Conservation (phyloP, 2,113 vertebrate genomes). For the Sterna hirundo region DNA sequence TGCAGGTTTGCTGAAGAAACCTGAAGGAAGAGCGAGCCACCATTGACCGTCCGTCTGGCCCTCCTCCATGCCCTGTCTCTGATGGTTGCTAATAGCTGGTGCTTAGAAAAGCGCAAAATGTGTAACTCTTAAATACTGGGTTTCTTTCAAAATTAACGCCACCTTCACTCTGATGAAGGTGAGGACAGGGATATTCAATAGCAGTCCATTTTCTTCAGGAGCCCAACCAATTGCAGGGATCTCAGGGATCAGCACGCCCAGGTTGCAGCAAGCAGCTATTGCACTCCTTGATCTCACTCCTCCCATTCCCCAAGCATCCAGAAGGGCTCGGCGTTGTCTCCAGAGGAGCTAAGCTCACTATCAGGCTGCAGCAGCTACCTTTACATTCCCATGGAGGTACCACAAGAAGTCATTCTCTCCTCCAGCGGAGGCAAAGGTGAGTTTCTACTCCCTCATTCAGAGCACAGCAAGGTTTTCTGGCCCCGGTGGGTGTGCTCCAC, state of each 20-base stretch:
- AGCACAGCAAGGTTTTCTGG: neutral
- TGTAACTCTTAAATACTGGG: neutral
- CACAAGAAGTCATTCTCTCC: neutral
- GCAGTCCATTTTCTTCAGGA: neutral
- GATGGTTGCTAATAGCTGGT: neutral
- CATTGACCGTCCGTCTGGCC: neutral
- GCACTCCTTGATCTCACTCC: neutral
- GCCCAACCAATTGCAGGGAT: neutral
- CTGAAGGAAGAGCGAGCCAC: neutral
- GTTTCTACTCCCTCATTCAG: neutral
- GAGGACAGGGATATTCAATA: neutral
- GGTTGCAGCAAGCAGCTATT: neutral
- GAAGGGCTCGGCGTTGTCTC: neutral
- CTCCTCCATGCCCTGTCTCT: neutral
- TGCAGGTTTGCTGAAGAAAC: neutral
- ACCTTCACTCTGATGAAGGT: neutral
- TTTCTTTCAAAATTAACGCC: neutral
- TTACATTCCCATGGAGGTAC: neutral
- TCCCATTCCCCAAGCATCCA: neutral
- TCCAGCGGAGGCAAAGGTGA: neutral
- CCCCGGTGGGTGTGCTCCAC: neutral
- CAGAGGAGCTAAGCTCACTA: neutral
- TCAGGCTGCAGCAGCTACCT: neutral
- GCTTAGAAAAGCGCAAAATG: neutral
- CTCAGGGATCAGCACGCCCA: neutral